These are phyloP conservation scores for Myathropa florea DNA, from an alignment of 2,888 invertebrate genomes.

Conservation along the genomic window DNA sequence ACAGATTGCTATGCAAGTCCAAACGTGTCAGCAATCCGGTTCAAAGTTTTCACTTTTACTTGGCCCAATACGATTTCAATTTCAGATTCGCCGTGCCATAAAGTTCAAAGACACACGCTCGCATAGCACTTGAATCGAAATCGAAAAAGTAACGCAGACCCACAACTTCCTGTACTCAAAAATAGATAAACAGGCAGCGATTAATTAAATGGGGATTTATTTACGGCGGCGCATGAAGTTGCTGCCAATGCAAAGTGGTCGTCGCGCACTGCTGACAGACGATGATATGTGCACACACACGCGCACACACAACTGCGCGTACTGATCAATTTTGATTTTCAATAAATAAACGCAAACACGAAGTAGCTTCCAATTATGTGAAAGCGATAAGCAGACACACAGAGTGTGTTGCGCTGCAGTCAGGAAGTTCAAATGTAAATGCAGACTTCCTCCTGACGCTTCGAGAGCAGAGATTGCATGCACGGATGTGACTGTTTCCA, in stretches of 20 bases:
- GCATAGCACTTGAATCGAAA: background rate
- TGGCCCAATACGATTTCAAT: constrained; percentile 9
- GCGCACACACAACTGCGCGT: background rate
- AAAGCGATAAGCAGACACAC: constrained; percentile 31
- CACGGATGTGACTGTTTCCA: background rate
- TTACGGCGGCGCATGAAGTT: constrained; percentile 8
- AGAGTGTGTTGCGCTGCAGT: background rate
- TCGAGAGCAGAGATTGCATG: background rate
- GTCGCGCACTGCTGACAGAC: constrained; percentile 37
- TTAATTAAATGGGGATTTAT: constrained; percentile 54
- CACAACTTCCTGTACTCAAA: constrained; percentile 63
- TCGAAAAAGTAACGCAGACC: constrained; percentile 33
- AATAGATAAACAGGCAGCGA: constrained; percentile 59
- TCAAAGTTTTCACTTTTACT: background rate
- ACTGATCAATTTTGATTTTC: background rate
- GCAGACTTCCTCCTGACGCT: constrained; percentile 9
- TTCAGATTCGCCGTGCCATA: constrained; percentile 16
- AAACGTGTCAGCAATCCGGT: background rate
- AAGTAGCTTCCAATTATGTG: constrained; percentile 16
- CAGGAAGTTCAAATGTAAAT: constrained; percentile 15
- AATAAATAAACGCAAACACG: background rate
- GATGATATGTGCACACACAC: constrained; percentile 13
- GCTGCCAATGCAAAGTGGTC: constrained; percentile 32
- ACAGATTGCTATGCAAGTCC: background rate
- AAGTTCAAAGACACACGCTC: constrained; percentile 18